Evolutionary conservation across 2,797 vertebrate genomes (phyloP).

Genomic region (Megaceryle alcyon): DNA sequence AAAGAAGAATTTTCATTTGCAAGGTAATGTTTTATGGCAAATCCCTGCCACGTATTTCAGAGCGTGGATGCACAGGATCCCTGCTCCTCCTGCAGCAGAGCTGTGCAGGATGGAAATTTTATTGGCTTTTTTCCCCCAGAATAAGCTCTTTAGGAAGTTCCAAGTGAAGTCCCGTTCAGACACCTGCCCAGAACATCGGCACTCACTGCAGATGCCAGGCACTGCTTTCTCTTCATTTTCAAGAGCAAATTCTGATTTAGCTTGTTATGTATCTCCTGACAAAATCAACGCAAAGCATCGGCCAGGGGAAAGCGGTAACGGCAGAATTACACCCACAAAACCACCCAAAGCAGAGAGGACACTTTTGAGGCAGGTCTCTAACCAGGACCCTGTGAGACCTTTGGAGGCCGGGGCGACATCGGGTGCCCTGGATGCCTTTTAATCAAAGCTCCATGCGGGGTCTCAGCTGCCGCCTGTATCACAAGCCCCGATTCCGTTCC

Average conservation of each 20-base stretch:
- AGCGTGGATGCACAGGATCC: neutral
- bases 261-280: neutral
- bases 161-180: neutral
- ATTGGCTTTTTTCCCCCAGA: neutral
- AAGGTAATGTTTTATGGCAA: neutral
- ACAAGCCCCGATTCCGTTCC: neutral
- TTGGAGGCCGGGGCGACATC: neutral
- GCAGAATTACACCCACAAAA: neutral
- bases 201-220: rapidly evolving
- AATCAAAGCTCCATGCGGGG: neutral
- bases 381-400: neutral
- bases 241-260: neutral
- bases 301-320: neutral
- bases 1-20: neutral
- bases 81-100: neutral
- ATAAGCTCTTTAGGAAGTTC: neutral
- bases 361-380: neutral
- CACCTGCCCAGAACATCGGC: rapidly evolving
- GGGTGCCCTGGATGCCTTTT: neutral
- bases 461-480: neutral
- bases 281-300: neutral
- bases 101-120: neutral
- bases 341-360: neutral
- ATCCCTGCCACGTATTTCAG: neutral
- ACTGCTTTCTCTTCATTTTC: neutral